phyloP scores from a whole-genome alignment of 2,888 invertebrate genomes.

The Strigamia crassipes region DNA sequence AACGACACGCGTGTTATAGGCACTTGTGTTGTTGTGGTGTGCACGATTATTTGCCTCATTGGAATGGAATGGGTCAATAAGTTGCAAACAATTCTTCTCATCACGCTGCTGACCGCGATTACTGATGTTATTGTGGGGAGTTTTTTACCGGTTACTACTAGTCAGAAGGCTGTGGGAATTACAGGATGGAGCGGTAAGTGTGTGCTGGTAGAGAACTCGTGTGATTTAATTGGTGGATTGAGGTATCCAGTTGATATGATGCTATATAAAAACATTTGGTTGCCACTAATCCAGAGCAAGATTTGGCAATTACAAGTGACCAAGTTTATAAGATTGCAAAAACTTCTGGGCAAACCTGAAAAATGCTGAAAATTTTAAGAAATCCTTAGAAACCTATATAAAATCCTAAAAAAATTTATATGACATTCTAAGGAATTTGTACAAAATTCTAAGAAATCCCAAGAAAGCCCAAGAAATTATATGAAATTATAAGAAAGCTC shows the following conservation, averaged over 20 bases:
- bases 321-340: too few relatives aligned
- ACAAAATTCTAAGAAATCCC: too few relatives aligned
- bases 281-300: too few relatives aligned
- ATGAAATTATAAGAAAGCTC: too few relatives aligned
- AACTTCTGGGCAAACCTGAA: too few relatives aligned
- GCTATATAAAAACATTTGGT: neutral
- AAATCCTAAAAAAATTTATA: too few relatives aligned
- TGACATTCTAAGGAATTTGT: too few relatives aligned
- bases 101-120: constrained; percentile 62
- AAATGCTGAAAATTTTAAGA: too few relatives aligned
- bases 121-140: constrained; percentile 64
- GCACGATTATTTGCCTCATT: constrained; percentile 86
- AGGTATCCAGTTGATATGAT: too few relatives aligned
- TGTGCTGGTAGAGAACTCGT: neutral
- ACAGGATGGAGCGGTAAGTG: constrained; percentile 64
- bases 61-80: constrained; percentile 99
- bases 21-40: constrained; percentile 76
- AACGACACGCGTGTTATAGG: constrained; percentile 80
- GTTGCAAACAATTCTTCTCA: constrained; percentile 64
- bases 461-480: too few relatives aligned
- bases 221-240: neutral
- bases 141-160: constrained; percentile 60
- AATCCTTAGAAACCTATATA: too few relatives aligned
- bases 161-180: constrained; percentile 61
- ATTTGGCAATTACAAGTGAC: too few relatives aligned